These are phyloP conservation scores for Osmerus mordax DNA, from an alignment of 2,113 vertebrate species.

Conservation along the genomic window DNA sequence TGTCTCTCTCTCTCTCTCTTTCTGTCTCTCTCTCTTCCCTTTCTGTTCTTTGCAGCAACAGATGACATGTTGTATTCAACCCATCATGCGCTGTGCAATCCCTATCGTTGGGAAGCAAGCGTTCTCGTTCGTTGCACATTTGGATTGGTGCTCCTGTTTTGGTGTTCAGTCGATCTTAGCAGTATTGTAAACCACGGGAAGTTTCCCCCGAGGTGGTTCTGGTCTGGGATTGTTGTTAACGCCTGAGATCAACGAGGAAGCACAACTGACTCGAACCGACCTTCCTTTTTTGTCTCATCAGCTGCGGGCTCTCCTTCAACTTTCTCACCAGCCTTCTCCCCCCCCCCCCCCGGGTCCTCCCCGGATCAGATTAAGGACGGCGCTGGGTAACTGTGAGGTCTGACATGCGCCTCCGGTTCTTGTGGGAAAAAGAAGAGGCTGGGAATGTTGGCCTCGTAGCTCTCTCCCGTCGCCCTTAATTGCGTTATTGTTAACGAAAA, in stretches of 20 bases:
- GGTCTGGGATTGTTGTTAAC: too few relatives aligned
- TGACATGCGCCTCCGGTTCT: conserved; percentile 42
- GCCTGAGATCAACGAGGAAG: too few relatives aligned
- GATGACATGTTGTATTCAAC: neutral
- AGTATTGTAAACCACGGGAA: too few relatives aligned
- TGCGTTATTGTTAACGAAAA: conserved; percentile 60
- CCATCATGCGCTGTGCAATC: too few relatives aligned
- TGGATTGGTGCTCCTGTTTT: too few relatives aligned
- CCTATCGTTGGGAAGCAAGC: too few relatives aligned
- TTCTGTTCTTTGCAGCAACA: neutral
- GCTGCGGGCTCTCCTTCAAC: neutral
- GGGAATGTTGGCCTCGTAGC: conserved; percentile 6
- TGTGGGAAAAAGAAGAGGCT: conserved; percentile 19
- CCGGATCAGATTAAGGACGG: conserved; percentile 48
- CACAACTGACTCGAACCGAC: too few relatives aligned
- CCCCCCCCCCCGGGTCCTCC: conserved; percentile 36
- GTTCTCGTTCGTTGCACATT: too few relatives aligned
- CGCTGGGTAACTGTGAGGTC: conserved; percentile 45
- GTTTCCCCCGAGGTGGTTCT: too few relatives aligned
- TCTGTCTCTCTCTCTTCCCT: neutral
- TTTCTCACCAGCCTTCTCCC: conserved; percentile 43
- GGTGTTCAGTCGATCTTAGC: too few relatives aligned
- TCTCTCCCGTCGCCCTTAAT: conserved; percentile 48
- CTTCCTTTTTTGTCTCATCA: neutral
- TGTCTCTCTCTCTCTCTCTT: neutral